Conservation (phyloP, 2,888 invertebrate genomes). For the Chelonus formosanus region DNA sequence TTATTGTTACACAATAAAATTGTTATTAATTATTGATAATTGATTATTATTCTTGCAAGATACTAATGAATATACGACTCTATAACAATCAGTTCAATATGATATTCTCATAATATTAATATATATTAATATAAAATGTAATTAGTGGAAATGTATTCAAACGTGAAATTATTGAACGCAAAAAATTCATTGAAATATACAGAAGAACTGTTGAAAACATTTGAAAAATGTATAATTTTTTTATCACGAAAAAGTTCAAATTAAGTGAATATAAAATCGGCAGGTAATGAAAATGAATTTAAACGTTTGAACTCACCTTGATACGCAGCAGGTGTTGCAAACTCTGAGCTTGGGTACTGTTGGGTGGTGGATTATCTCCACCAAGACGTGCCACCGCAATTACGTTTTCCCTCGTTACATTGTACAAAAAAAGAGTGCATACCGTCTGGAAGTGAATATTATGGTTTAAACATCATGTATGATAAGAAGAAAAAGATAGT, state of each 20-base stretch:
- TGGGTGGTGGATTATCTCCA: conserved; percentile 67
- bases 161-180: too few species aligned
- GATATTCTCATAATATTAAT: too few species aligned
- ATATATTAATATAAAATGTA: too few species aligned
- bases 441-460: conserved; percentile 73
- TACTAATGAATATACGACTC: too few species aligned
- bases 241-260: background rate
- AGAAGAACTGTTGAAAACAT: background rate
- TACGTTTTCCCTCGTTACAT: conserved; percentile 87
- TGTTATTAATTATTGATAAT: too few species aligned
- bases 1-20: too few species aligned
- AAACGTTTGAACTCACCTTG: conserved; percentile 61
- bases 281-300: conserved; percentile 1
- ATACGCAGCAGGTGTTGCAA: conserved; percentile 63
- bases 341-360: conserved; percentile 70
- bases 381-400: conserved; percentile 84
- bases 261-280: background rate
- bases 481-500: background rate
- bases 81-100: too few species aligned
- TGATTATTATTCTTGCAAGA: too few species aligned
- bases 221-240: conserved; percentile 2
- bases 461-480: conserved; percentile 20
- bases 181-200: background rate
- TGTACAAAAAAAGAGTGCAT: conserved; percentile 84
- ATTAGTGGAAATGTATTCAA: too few species aligned